Conservation (phyloP, 1,140 invertebrate species). For the Drosophila paulistorum region DNA sequence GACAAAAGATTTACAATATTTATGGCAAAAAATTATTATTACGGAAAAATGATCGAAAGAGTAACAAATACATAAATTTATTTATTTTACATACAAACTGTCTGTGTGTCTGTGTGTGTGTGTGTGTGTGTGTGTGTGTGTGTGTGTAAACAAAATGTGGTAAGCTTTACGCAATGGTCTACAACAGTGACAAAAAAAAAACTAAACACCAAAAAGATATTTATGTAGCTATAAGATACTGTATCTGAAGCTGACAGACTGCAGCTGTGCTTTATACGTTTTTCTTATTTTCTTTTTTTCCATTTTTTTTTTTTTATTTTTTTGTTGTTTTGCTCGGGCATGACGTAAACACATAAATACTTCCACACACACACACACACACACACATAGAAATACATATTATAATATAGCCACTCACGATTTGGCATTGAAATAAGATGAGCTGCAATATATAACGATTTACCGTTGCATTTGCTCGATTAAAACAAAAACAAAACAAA, state of each 20-base stretch:
- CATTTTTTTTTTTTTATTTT: conserved; percentile 27
- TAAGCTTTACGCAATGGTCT: conserved; percentile 68
- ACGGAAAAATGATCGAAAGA: conserved; percentile 47
- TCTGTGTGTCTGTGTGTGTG: not conserved
- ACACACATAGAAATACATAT: conserved; percentile 1
- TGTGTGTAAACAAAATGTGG: conserved; percentile 17
- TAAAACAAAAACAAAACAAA: not conserved
- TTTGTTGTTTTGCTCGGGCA: conserved; percentile 68
- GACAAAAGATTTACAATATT: conserved; percentile 72
- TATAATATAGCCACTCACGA: not conserved
- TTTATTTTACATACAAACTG: not conserved
- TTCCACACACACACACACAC: conserved; percentile 24
- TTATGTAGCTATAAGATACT: conserved; percentile 63
- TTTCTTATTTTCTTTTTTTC: conserved; percentile 11
- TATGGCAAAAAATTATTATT: conserved; percentile 62
- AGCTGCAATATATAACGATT: conserved; percentile 42
- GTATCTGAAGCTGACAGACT: conserved; percentile 69
- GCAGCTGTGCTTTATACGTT: conserved; percentile 59
- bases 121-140: not conserved
- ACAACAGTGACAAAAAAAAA: conserved; percentile 38
- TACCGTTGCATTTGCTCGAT: conserved; percentile 35
- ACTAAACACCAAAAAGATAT: conserved; percentile 44
- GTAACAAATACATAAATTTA: conserved; percentile 18
- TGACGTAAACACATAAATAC: conserved; percentile 72
- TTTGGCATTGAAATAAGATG: conserved; percentile 77